phyloP scores from a whole-genome alignment of 2,888 invertebrate genomes.

The Tipula helvola region DNA sequence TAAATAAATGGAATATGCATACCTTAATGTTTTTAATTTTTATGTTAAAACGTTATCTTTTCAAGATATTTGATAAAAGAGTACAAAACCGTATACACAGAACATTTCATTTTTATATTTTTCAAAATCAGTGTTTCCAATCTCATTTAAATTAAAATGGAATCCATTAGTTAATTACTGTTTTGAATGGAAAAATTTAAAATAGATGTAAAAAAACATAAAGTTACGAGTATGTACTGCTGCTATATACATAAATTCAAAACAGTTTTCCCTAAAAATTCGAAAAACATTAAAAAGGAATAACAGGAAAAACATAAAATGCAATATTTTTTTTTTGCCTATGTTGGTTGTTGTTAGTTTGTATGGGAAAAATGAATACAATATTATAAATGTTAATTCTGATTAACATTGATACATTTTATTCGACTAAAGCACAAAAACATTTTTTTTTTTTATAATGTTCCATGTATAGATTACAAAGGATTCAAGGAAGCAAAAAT shows the following conservation, averaged over 20 bases:
- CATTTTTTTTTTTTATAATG: neutral
- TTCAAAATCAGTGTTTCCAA: neutral
- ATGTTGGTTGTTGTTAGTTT: neutral
- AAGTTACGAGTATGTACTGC: neutral
- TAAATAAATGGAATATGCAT: neutral
- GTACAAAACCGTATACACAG: neutral
- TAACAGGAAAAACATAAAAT: constrained; percentile 4
- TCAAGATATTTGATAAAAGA: neutral
- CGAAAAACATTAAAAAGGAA: neutral
- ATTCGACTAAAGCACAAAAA: neutral
- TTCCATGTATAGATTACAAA: neutral
- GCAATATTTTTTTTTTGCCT: neutral
- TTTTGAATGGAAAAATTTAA: neutral
- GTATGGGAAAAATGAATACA: neutral
- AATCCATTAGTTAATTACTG: neutral
- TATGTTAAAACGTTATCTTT: neutral
- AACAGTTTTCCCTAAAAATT: constrained; percentile 4
- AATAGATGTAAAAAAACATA: neutral
- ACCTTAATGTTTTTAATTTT: neutral
- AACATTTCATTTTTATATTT: neutral
- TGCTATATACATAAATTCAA: neutral
- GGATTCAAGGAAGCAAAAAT: neutral
- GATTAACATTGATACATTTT: neutral
- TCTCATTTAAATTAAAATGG: neutral
- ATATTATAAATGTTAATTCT: neutral